Base-by-base conservation (phyloP, 2,797 vertebrate genomes). In the Sebastes trivittatus region DNA sequence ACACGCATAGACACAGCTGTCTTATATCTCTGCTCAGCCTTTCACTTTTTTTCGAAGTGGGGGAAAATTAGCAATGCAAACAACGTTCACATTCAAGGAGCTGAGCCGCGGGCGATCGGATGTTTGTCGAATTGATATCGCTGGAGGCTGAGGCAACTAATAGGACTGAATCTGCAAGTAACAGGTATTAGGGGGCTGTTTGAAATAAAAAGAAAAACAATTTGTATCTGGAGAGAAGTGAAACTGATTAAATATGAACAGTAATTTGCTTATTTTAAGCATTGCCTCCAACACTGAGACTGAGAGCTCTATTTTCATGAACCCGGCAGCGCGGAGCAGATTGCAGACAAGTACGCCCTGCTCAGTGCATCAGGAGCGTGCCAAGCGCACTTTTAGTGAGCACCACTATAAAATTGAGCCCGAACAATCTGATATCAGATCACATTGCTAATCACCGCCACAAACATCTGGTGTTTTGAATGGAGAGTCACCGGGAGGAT, bases 41-140 rank as follows among this genome's bases (percentile, higher is more conserved):
- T 23, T 2, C 9, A 14, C 10, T 72, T 82, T 78, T 78, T 27
- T 78, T 29, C 14, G 59, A 62, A 72, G 23, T 56, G 46, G 14
- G 14, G 14, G 22, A 65, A 69, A 78, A 80, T 80, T 64, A 78
- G 14, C 32, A 60, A 42, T 62, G 54, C 68, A 71, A 85, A 80
- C 16, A 68, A 42, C 10, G 81, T 56, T 36, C 16, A 72, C 25
- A 68, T 74, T 76, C 68, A 25, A 49, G 66, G 63, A 38, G 32
- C 36, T 20, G 63, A 77, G 67, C 20, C 13, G 8, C 25, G 30
- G 67, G 11, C 60, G 66, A 49, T 3, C 52, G 25, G 34, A 56
- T 52, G 60, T 34, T 63, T 74, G 56, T 22, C 75, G 5, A 30
- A 52, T 16, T 62, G 14, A 63, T 25, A 65, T 49, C 7, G 49